Evolutionary conservation across 2,888 invertebrate species (phyloP), one percentile per base, ranked within the genome.

Genomic region (Geotrupes spiniger): DNA sequence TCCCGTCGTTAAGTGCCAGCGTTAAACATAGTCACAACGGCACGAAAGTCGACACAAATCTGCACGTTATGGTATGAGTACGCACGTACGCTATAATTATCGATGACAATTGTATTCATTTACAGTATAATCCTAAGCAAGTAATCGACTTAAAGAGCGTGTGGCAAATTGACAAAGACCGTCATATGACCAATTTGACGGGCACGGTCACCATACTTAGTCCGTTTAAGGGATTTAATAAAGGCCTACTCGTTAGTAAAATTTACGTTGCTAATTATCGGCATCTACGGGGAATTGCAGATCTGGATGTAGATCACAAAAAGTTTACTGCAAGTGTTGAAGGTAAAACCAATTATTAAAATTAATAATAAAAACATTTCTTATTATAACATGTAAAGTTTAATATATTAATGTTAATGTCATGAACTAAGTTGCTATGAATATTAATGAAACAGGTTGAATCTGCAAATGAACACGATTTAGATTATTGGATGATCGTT

Each of bases 211-310:
- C 77, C 2, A 70, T 88, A 16, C 69, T 80, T 1, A 84, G 85
- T 8, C 89, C 89, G 0, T 83, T 87, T 49, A 72, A 81, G 72
- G 85, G 84, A 6, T 87, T 88, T 62, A 79, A 73, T 27, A 82
- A 78, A 58, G 87, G 87, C 1, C 79, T 82, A 15, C 70, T 89
- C 28, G 79, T 80, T 10, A 86, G 87, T 1, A 81, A 82, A 56
- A 78, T 89, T 46, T 77, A 80, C 27, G 65, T 85, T 0, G 81
- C 81, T 6, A 78, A 83, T 41, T 79, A 82, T 49, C 79, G 80
- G 56, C 78, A 82, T 56, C 77, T 89, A 31, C 74, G 80, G 48
- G 89, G 89, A 1, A 79, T 82, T 2, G 85, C 87, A 0, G 82
- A 83, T 51, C 68, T 89, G 27, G 83, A 86, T 54, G 71, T 89